These are phyloP conservation scores for Selene dorsalis DNA, from an alignment of 2,797 vertebrate genomes.

Conservation along the genomic window DNA sequence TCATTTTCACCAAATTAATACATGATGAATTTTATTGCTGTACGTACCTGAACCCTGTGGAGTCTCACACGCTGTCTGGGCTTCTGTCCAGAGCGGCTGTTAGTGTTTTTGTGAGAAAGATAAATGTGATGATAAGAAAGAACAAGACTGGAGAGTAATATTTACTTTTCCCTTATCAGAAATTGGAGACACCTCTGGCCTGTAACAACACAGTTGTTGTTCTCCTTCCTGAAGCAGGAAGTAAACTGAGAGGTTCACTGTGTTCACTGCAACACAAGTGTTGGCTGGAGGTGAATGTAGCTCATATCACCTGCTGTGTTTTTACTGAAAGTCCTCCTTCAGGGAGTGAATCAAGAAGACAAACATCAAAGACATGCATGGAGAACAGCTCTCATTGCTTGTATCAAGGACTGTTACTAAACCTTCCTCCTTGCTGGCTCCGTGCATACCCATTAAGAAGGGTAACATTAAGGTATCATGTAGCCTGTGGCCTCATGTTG, in stretches of 20 bases:
- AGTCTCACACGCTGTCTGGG: too few relatives aligned
- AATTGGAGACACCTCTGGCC: not conserved
- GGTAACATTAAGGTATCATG: slow-evolving; percentile 38
- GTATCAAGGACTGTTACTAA: not conserved
- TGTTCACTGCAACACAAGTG: not conserved
- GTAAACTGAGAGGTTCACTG: slow-evolving; percentile 29
- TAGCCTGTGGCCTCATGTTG: slow-evolving; percentile 24
- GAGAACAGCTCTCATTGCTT: not conserved
- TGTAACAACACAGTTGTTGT: slow-evolving; percentile 24
- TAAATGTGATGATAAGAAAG: not conserved
- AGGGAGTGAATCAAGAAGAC: not conserved
- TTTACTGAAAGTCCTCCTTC: slow-evolving; percentile 28
- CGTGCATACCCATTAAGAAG: slow-evolving; percentile 21
- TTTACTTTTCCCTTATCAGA: not conserved
- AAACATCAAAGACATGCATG: slow-evolving; percentile 8
- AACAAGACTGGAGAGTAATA: not conserved
- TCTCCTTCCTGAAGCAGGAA: slow-evolving; percentile 4
- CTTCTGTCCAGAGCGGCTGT: not conserved
- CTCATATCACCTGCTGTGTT: not conserved
- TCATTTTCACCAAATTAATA: too few relatives aligned
- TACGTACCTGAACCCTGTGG: too few relatives aligned
- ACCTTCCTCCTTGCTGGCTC: not conserved
- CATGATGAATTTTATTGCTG: too few relatives aligned
- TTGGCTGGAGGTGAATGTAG: slow-evolving; percentile 3
- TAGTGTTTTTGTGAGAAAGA: too few relatives aligned